phyloP scores from a whole-genome alignment of 2,797 vertebrate species.

The Pangasius djambal region DNA sequence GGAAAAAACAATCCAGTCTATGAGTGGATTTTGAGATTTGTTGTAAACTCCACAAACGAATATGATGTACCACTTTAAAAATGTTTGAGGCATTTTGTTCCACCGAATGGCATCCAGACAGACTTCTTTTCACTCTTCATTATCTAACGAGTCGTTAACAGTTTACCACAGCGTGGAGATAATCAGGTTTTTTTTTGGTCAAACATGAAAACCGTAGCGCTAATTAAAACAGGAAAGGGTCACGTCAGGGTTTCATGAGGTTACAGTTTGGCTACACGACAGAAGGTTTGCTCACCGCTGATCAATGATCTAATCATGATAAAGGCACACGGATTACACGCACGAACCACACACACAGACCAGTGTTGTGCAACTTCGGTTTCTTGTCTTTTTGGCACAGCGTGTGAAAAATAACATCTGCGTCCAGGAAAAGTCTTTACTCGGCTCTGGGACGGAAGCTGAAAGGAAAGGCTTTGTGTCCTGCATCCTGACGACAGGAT shows the following conservation, averaged over 20 bases:
- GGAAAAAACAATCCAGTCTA: background rate
- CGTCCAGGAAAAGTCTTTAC: slow-evolving; percentile 26
- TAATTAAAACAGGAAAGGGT: background rate
- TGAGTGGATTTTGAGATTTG: background rate
- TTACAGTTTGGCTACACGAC: background rate
- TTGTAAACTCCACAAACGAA: background rate
- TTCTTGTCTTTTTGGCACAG: slow-evolving; percentile 10
- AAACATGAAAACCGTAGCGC: background rate
- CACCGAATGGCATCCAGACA: background rate
- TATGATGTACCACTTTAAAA: background rate
- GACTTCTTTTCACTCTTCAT: background rate
- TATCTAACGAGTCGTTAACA: background rate
- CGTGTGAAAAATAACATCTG: slow-evolving; percentile 29
- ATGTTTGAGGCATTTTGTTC: background rate
- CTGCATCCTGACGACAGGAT: background rate
- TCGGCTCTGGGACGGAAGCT: background rate
- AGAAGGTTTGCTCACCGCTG: background rate
- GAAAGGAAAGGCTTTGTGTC: background rate
- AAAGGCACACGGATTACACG: background rate
- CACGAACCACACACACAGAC: background rate
- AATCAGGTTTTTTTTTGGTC: background rate
- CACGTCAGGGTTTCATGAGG: background rate
- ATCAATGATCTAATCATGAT: background rate
- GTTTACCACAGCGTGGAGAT: background rate
- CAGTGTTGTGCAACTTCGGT: background rate